Evolutionary conservation across 1,140 invertebrate species (phyloP), one percentile per base, ranked within the genome.

Genomic region (Drosophila nasuta): DNA sequence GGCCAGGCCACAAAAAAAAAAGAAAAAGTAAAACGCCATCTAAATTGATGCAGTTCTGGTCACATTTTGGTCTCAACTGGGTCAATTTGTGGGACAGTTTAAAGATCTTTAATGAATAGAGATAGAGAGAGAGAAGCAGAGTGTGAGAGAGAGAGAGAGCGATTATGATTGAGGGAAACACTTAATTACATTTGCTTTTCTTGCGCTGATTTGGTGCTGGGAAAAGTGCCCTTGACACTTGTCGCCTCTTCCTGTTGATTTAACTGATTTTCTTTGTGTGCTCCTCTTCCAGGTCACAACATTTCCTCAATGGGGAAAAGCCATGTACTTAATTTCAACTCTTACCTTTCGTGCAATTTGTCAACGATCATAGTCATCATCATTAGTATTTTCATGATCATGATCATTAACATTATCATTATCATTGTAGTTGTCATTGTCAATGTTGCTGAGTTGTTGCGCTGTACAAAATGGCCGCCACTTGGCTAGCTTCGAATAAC

Each of bases 181-280:
- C 41, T 43, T 43, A 43, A 43, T 43, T 43, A 43, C 41, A 43
- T 43, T 43, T 43, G 41, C 41, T 43, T 43, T 43, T 43, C 35
- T 38, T 38, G 35, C 35, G 41, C 41, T 43, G 41, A 43, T 43
- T 43, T 43, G 41, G 57, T 11, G 45, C 35, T 38, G 35, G 64
- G 59, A 82, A 82, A 77, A 82, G 76, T 80, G 79, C 83, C 83
- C 83, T 87, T 87, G 82, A 88, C 80, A 87, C 72, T 74, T 82
- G 35, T 38, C 35, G 35, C 35, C 35, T 20, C 51, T 87, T 87
- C 82, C 82, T 87, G 82, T 87, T 87, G 65, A 62, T 43, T 71
- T 80, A 83, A 83, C 83, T 87, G 82, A 87, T 87, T 87, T 87
- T 83, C 35, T 25, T 25, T 38, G 35, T 77, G 78, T 86, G 68